phyloP scores from a whole-genome alignment of 53 echinoderm and acorn worm genomes.

The Mesocentrotus franciscanus region DNA sequence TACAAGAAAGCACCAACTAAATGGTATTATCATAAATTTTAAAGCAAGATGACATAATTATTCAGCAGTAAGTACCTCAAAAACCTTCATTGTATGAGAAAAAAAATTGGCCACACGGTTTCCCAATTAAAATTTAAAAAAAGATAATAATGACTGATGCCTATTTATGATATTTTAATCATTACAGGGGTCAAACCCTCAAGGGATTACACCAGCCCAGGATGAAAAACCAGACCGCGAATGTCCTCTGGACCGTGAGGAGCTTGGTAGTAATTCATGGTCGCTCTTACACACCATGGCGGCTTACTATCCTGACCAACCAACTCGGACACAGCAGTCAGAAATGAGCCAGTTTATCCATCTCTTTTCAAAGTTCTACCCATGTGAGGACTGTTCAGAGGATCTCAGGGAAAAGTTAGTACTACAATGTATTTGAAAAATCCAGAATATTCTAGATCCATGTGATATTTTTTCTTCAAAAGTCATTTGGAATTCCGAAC shows the following conservation, averaged over 20 bases:
- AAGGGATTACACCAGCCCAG: neutral
- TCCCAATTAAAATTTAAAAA: no score
- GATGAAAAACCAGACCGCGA: slow-evolving; percentile 67
- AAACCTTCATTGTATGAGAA: no score
- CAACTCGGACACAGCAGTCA: slow-evolving; percentile 77
- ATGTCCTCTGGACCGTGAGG: slow-evolving; percentile 96
- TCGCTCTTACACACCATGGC: slow-evolving; percentile 98
- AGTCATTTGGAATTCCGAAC: neutral
- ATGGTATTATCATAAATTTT: no score
- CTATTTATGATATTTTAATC: neutral
- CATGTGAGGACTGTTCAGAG: slow-evolving; percentile 94
- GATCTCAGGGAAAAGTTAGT: slow-evolving; percentile 93
- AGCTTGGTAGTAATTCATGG: slow-evolving; percentile 98
- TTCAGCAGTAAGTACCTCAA: no score
- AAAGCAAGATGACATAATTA: no score
- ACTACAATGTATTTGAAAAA: neutral
- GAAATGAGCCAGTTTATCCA: slow-evolving; percentile 98
- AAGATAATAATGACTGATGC: no score
- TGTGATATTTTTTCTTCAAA: neutral
- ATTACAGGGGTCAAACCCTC: neutral
- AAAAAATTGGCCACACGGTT: no score
- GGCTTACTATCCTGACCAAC: slow-evolving; percentile 95
- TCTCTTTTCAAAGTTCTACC: slow-evolving; percentile 97
- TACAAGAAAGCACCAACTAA: no score
- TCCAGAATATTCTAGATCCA: neutral